Evolutionary conservation across 2,888 invertebrate species (phyloP), one percentile per base, ranked within the genome.

Genomic region (Carabus problematicus): DNA sequence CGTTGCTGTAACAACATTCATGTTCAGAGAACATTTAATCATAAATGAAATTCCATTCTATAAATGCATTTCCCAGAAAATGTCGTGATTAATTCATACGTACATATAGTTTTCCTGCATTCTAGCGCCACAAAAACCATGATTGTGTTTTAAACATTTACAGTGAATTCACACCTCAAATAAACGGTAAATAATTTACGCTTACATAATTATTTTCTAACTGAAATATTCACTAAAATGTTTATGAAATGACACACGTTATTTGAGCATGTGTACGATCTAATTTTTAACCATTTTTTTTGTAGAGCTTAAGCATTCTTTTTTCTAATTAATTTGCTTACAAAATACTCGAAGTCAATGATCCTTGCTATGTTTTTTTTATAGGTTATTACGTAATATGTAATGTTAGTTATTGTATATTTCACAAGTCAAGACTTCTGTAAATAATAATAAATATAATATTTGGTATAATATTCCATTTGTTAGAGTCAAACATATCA

Each of bases 21-120:
- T 14, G 16, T 64, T 64, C 64, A 64, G 8, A 42, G 64, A 64
- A 55, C 42, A 41, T 55, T 40, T 55, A 64, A 41, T 19, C 42
- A 64, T 45, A 16, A 8, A 63, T 54, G 55, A 64, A 64, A 19
- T 55, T 29, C 55, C 18, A 55, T 47, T 47, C 8, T 47, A 47
- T 47, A 47, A 45, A 45, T 45, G 11, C 45, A 45, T 7, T 45
- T 45, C 45, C 45, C 45, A 45, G 45, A 12, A 45, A 45, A 45
- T 45, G 14, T 45, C 11, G 11, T 45, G 3, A 14, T 45, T 45
- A 42, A 12, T 12, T 45, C 11, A 45, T 7, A 12, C 14, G 45
- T 45, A 16, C 16, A 16, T 52, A 18, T 14, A 43, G 43, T 45
- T 45, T 45, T 45, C 45, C 45, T 45, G 45, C 45, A 45, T 45